Conservation (phyloP, 2,113 vertebrate genomes). For the Dendrocopos noguchii region DNA sequence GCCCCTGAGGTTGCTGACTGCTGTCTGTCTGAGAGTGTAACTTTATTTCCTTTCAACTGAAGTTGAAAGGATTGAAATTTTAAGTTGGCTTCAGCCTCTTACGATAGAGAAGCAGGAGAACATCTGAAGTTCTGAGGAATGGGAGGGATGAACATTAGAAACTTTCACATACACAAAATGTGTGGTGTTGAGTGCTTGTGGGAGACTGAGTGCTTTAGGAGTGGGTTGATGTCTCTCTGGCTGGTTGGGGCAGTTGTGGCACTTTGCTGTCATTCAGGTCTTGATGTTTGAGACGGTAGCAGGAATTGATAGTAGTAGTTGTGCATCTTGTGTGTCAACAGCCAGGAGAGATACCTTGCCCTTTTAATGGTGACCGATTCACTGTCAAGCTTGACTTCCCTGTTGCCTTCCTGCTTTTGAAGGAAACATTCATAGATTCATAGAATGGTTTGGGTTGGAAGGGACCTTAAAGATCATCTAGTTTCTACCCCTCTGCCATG, state of each 20-base stretch:
- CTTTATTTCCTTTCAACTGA: neutral
- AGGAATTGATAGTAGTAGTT: neutral
- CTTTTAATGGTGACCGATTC: neutral
- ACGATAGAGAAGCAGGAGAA: neutral
- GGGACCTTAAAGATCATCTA: too few relatives aligned
- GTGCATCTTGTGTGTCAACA: neutral
- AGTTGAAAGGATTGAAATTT: neutral
- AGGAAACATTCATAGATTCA: neutral
- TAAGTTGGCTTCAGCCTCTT: neutral
- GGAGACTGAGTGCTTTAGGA: neutral
- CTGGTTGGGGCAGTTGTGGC: neutral
- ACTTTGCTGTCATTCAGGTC: neutral
- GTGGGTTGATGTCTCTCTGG: neutral
- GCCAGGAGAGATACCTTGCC: neutral
- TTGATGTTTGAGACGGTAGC: neutral
- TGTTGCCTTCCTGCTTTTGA: neutral
- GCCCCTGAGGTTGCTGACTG: accelerated
- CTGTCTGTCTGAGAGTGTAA: neutral
- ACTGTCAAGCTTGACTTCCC: neutral
- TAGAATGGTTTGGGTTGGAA: too few relatives aligned
- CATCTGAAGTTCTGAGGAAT: neutral
- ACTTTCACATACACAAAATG: accelerated
- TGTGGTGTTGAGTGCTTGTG: neutral
- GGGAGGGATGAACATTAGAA: neutral
- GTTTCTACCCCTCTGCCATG: too few relatives aligned